A percentile compares a stretch with the other conserved stretches of the same genome.
Conservation (phyloP, 2,113 vertebrate genomes). For the Saccopteryx leptura region DNA sequence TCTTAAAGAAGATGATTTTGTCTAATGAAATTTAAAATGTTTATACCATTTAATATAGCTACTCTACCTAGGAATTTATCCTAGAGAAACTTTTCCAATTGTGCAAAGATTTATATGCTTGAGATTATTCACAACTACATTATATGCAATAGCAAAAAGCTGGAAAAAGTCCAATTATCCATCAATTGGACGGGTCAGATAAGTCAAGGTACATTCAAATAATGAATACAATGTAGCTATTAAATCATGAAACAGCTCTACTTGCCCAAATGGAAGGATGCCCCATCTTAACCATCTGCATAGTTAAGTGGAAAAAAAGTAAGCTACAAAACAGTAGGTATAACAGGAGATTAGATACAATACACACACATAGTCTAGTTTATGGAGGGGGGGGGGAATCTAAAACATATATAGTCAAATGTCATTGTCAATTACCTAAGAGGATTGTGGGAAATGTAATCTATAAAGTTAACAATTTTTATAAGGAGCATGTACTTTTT, state of each 20-base stretch:
- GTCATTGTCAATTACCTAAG: neutral
- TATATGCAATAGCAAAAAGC: neutral
- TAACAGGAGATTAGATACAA: neutral
- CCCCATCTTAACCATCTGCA: constrained; percentile 9
- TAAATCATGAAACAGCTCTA: constrained; percentile 48
- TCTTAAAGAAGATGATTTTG: neutral
- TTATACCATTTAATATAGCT: neutral
- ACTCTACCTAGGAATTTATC: constrained; percentile 54
- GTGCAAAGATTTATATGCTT: constrained; percentile 48
- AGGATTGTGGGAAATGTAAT: neutral
- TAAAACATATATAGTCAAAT: neutral
- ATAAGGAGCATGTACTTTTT: neutral
- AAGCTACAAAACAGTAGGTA: neutral
- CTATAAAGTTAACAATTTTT: neutral
- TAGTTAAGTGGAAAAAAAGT: neutral
- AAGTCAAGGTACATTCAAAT: constrained; percentile 50
- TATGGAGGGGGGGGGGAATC: neutral
- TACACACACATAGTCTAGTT: neutral
- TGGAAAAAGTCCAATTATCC: constrained; percentile 48
- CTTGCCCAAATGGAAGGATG: constrained; percentile 56
- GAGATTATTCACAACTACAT: neutral
- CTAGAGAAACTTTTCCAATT: constrained; percentile 56
- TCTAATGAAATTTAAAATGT: neutral
- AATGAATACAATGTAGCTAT: constrained; percentile 51
- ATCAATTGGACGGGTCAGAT: neutral